phyloP scores from a whole-genome alignment of 2,888 invertebrate species.

The Cerastis leucographa region DNA sequence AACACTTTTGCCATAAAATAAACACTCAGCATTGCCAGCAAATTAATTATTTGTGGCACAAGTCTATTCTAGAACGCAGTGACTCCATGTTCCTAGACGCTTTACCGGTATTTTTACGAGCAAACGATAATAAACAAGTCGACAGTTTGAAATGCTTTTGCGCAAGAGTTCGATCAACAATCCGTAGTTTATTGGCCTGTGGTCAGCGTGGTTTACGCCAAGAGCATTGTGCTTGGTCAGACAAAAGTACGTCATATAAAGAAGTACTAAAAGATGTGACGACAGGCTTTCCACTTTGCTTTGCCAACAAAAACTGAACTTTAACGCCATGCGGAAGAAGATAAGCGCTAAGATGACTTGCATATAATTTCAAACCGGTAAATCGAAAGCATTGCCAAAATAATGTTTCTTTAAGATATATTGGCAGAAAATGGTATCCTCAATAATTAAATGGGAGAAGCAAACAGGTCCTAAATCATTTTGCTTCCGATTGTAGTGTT shows the following conservation, averaged over 20 bases:
- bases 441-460: background rate
- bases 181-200: slow-evolving; percentile 44
- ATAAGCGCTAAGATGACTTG: slow-evolving; percentile 17
- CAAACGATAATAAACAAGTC: slow-evolving; percentile 40
- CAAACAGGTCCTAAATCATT: background rate
- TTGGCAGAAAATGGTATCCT: slow-evolving; percentile 8
- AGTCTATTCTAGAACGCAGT: slow-evolving; percentile 13
- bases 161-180: slow-evolving; percentile 29
- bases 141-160: slow-evolving; percentile 43
- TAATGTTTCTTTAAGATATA: slow-evolving; percentile 1
- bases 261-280: slow-evolving; percentile 4
- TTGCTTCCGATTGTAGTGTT: background rate
- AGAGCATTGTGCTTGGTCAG: slow-evolving; percentile 19
- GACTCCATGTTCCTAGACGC: slow-evolving; percentile 1
- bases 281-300: background rate
- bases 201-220: slow-evolving; percentile 8
- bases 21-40: slow-evolving; percentile 45
- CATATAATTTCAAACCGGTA: slow-evolving; percentile 2
- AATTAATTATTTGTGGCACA: slow-evolving; percentile 34
- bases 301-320: slow-evolving; percentile 16
- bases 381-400: slow-evolving; percentile 23
- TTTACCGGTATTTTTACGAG: slow-evolving; percentile 31
- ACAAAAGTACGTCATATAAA: background rate
- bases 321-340: slow-evolving; percentile 37
- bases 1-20: background rate